Conservation (phyloP, 2,113 vertebrate genomes). For the Xenotilapia longispinis region DNA sequence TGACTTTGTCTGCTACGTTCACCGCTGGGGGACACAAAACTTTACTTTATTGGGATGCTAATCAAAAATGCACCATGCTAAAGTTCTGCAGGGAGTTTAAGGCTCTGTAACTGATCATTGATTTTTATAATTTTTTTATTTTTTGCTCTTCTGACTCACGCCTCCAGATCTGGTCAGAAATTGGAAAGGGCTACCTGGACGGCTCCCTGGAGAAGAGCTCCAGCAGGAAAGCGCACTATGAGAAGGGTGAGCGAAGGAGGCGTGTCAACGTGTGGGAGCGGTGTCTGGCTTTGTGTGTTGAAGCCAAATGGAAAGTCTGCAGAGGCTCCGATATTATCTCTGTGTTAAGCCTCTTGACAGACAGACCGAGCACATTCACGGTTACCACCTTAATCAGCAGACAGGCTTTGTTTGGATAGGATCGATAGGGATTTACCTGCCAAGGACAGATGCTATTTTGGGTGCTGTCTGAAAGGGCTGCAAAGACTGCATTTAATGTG, state of each 20-base stretch:
- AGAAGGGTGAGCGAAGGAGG: conserved; percentile 74
- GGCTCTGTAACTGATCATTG: neutral
- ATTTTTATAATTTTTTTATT: neutral
- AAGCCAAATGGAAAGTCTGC: neutral
- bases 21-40: neutral
- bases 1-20: neutral
- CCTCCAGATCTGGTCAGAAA: conserved; percentile 91
- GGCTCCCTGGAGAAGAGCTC: conserved; percentile 89
- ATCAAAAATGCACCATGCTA: neutral
- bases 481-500: neutral
- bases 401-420: neutral
- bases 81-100: neutral
- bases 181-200: conserved; percentile 92
- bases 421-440: neutral
- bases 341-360: neutral
- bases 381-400: neutral
- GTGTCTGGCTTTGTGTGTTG: neutral
- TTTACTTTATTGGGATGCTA: neutral
- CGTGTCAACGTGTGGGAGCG: neutral
- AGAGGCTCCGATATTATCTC: neutral
- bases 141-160: neutral
- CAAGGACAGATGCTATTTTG: neutral
- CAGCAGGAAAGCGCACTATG: conserved; percentile 83
- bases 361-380: neutral
- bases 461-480: neutral